A percentile compares a stretch with the other conserved stretches of the same genome.
Evolutionary conservation across 2,797 vertebrate genomes (phyloP).

Genomic region (Gambelia wislizenii): DNA sequence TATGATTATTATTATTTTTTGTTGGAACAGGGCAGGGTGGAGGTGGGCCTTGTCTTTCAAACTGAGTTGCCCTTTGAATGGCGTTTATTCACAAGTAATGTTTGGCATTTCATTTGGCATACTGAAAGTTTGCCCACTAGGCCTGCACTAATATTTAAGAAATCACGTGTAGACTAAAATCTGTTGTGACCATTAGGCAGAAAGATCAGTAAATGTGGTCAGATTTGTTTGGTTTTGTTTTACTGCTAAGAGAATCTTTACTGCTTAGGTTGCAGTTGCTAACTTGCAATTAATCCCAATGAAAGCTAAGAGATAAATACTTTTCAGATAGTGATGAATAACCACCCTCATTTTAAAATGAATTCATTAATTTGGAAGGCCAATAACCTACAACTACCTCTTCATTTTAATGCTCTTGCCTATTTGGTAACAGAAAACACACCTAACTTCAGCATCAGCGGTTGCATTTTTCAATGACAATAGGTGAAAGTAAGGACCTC

Average conservation of each 20-base stretch:
- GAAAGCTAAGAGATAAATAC: not conserved
- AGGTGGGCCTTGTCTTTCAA: conserved; percentile 49
- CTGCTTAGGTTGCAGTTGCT: not conserved
- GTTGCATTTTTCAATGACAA: not conserved
- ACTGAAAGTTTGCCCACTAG: conserved; percentile 53
- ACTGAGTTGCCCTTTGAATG: conserved; percentile 54
- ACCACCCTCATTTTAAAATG: not conserved
- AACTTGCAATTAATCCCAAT: not conserved
- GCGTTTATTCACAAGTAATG: conserved; percentile 71
- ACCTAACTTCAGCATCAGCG: not conserved
- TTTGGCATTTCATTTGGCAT: conserved; percentile 74
- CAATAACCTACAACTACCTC: not conserved
- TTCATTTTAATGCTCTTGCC: not conserved
- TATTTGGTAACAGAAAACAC: not conserved
- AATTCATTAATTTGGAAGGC: not conserved
- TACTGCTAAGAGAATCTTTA: conserved; percentile 43
- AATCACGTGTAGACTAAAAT: conserved; percentile 48
- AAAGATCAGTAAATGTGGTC: conserved; percentile 54
- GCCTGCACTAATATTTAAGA: conserved; percentile 69
- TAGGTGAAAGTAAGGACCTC: not conserved
- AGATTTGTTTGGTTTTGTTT: conserved; percentile 2
- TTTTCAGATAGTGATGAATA: not conserved
- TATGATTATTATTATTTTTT: conserved; percentile 24
- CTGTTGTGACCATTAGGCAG: conserved; percentile 26
- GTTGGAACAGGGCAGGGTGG: too few relatives aligned